A percentile compares a stretch with the other conserved stretches of the same genome.
These are phyloP conservation scores for Tenthredo livida DNA, from an alignment of 2,888 invertebrate species.

Conservation along the genomic window DNA sequence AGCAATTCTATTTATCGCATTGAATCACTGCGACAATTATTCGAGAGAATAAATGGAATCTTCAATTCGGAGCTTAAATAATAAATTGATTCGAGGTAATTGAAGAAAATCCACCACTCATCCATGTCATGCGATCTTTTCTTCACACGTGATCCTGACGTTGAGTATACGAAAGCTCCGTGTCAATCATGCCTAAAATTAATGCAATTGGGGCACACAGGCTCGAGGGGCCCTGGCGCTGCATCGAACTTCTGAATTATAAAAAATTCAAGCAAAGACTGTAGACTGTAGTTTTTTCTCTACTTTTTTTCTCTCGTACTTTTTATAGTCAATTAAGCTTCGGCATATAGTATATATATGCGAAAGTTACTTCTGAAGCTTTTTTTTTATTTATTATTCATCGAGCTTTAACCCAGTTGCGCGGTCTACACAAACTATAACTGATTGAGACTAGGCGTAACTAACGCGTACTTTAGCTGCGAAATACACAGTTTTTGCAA, in stretches of 20 bases:
- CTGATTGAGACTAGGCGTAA: not conserved
- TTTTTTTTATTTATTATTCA: not conserved
- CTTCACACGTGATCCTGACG: no score
- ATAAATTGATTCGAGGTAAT: not conserved
- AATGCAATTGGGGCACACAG: not conserved
- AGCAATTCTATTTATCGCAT: not conserved
- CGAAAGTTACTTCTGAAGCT: not conserved
- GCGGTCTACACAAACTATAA: not conserved
- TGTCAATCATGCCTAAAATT: no score
- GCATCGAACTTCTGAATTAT: not conserved
- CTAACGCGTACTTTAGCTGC: not conserved
- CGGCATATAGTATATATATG: no score
- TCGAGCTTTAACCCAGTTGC: not conserved
- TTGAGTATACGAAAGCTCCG: no score
- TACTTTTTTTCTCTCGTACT: not conserved
- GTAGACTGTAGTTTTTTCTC: not conserved
- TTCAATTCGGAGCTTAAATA: not conserved
- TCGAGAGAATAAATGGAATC: not conserved
- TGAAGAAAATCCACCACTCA: not conserved
- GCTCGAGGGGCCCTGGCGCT: not conserved
- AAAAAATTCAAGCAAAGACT: not conserved
- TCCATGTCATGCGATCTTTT: no score
- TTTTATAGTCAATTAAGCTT: not conserved
- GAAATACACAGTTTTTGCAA: not conserved
- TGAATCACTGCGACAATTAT: not conserved